Evolutionary conservation across 92 coral and sea anemone genomes (phyloP).

Genomic region (Scolanthus callimorphus): DNA sequence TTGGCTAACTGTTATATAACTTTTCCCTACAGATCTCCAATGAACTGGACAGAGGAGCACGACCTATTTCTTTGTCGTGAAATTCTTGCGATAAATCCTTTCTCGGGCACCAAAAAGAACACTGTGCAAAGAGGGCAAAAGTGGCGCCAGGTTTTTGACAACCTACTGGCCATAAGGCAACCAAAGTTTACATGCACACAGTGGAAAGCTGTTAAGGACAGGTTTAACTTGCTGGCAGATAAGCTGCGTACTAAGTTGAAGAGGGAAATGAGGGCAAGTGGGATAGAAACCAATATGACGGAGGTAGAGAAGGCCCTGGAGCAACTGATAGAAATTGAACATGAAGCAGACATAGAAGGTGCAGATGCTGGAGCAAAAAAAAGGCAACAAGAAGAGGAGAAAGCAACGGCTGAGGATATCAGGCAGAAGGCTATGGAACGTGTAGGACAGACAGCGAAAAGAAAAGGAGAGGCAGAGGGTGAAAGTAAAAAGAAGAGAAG

Average conservation of each 20-base stretch:
- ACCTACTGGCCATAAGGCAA: slow-evolving; percentile 12
- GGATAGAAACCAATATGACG: slow-evolving; percentile 27
- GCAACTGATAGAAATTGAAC: slow-evolving; percentile 31
- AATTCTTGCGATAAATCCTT: slow-evolving; percentile 35
- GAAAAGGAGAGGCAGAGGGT: slow-evolving; percentile 12
- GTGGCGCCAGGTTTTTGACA: slow-evolving; percentile 45
- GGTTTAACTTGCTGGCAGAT: slow-evolving; percentile 23
- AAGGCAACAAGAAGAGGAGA: slow-evolving; percentile 4
- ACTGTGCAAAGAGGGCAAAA: slow-evolving; percentile 44
- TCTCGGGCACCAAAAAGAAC: slow-evolving; percentile 51
- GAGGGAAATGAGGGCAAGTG: slow-evolving; percentile 29
- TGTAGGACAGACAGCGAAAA: slow-evolving; percentile 14
- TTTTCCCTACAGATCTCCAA: neutral
- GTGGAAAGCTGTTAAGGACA: slow-evolving; percentile 39
- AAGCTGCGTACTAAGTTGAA: slow-evolving; percentile 38
- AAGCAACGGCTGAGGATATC: slow-evolving; percentile 19
- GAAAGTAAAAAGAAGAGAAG: slow-evolving; percentile 15
- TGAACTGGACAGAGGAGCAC: slow-evolving; percentile 47
- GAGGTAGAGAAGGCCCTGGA: slow-evolving; percentile 40
- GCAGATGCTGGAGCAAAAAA: slow-evolving; percentile 16
- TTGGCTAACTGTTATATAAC: neutral
- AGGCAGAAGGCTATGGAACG: slow-evolving; percentile 24
- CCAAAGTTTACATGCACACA: slow-evolving; percentile 40
- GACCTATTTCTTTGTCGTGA: slow-evolving; percentile 34
- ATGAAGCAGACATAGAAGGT: slow-evolving; percentile 27